A percentile compares a stretch with the other conserved stretches of the same genome.
phyloP scores from a whole-genome alignment of 2,113 vertebrate genomes.

The Dasypus novemcinctus region DNA sequence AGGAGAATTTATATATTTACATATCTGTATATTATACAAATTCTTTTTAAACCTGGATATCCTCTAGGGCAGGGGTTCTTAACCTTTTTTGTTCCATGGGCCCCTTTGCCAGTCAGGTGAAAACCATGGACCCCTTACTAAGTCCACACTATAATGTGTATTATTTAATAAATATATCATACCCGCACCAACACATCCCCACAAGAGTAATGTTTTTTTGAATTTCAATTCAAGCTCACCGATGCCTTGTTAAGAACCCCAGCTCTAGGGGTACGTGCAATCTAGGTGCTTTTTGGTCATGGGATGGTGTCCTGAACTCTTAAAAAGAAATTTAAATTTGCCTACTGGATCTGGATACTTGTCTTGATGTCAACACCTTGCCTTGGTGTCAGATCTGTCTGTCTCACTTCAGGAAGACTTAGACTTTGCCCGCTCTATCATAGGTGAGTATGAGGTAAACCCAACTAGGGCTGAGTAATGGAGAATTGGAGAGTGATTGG shows the following conservation, averaged over 20 bases:
- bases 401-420: neutral
- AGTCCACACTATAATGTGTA: too few relatives aligned
- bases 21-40: neutral
- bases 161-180: too few relatives aligned
- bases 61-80: neutral
- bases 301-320: neutral
- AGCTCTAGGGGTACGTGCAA: neutral
- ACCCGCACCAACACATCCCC: too few relatives aligned
- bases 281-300: neutral
- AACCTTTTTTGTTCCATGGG: too few relatives aligned
- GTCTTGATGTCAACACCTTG: neutral
- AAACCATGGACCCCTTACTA: too few relatives aligned
- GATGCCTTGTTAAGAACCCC: too few relatives aligned
- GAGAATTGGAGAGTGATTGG: neutral
- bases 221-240: too few relatives aligned
- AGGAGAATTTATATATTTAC: neutral
- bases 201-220: too few relatives aligned
- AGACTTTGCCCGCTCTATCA: neutral
- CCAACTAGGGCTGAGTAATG: neutral
- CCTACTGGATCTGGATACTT: neutral
- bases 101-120: too few relatives aligned
- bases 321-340: neutral
- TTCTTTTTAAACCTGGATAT: neutral
- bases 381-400: neutral
- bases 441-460: neutral